phyloP scores from a whole-genome alignment of 37 sponge, comb jelly and placozoan species.

The Beroe forskalii region DNA sequence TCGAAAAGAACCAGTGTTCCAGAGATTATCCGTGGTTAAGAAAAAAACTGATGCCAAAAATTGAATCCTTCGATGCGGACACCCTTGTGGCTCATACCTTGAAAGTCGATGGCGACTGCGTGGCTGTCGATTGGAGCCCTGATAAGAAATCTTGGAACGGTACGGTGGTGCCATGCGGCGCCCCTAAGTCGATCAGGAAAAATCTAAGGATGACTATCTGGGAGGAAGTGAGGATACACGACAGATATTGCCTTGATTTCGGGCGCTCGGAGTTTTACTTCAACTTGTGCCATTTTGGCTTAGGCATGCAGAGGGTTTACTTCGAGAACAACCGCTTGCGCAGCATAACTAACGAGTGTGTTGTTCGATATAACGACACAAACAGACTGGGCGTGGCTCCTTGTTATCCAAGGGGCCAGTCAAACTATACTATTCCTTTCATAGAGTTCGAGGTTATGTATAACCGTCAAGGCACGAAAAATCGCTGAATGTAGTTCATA shows the following conservation, averaged over 20 bases:
- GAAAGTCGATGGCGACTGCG: not conserved
- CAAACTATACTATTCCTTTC: not conserved
- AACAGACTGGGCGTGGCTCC: not conserved
- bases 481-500: too few species aligned
- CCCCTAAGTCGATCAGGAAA: not conserved
- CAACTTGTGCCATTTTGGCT: not conserved
- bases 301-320: not conserved
- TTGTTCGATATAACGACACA: not conserved
- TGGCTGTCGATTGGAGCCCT: not conserved
- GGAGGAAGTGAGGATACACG: not conserved
- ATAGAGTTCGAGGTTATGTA: not conserved
- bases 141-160: not conserved
- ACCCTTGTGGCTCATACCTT: not conserved
- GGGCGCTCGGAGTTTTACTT: not conserved
- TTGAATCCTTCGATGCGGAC: conserved; percentile 18
- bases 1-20: not conserved
- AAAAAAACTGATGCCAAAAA: not conserved
- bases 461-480: too few species aligned
- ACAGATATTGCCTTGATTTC: conserved; percentile 30
- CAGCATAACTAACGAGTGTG: not conserved
- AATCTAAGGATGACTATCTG: not conserved
- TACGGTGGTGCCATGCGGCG: not conserved
- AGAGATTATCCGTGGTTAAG: not conserved
- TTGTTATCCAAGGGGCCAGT: not conserved
- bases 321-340: not conserved